Percentiles rank a stretch among this genome's conserved stretches.
Evolutionary conservation across 2,113 vertebrate species (phyloP).

Genomic region (Neopipo cinnamomea): DNA sequence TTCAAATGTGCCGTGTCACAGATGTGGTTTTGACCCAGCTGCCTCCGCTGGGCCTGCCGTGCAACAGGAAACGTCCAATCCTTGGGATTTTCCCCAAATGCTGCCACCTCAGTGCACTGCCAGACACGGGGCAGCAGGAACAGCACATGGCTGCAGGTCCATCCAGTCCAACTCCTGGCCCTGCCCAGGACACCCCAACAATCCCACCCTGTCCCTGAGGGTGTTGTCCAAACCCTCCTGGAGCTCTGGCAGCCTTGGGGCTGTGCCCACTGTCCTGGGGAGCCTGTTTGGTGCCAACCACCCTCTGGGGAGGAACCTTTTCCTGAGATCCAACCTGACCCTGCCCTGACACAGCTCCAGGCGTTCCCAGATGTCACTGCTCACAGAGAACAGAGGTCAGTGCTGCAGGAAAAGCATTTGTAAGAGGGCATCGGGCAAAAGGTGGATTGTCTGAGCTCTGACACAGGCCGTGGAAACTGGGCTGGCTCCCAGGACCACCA

Average conservation of each 20-base stretch:
- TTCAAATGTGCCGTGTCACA: neutral
- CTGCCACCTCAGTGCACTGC: neutral
- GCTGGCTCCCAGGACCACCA: neutral
- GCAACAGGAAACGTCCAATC: fast-evolving
- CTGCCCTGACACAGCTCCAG: neutral
- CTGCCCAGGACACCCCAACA: neutral
- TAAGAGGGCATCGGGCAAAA: neutral
- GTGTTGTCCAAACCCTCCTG: fast-evolving
- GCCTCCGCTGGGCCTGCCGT: neutral
- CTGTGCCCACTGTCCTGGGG: neutral
- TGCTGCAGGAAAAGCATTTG: neutral
- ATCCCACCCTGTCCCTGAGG: fast-evolving
- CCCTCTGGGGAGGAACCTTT: neutral
- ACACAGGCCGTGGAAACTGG: neutral
- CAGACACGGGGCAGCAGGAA: neutral
- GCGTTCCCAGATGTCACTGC: fast-evolving
- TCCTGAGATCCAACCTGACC: fast-evolving
- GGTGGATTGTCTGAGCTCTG: neutral
- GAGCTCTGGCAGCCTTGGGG: neutral
- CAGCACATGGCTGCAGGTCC: neutral
- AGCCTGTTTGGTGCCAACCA: neutral
- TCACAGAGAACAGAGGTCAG: neutral
- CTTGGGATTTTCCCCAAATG: neutral
- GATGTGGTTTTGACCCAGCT: neutral
- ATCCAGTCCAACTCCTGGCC: fast-evolving